These are phyloP conservation scores for Pimephales promelas DNA, from an alignment of 2,113 vertebrate species.

Conservation along the genomic window DNA sequence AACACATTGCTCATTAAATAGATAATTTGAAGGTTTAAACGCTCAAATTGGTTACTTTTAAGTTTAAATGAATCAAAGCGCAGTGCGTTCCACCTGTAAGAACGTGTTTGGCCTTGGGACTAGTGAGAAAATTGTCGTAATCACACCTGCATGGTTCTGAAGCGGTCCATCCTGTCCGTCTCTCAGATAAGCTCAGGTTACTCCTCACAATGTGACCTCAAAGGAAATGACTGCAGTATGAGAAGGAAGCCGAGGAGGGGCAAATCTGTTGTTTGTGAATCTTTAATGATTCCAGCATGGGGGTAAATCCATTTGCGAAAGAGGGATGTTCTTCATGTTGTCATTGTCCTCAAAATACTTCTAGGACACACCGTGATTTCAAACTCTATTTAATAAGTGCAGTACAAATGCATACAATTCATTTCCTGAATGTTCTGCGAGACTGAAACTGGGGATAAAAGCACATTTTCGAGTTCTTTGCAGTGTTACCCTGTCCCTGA, in stretches of 20 bases:
- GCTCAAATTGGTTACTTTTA: neutral
- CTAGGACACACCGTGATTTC: neutral
- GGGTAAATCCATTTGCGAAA: neutral
- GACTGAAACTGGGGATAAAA: neutral
- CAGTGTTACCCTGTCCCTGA: slow-evolving; percentile 28
- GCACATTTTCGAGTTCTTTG: slow-evolving; percentile 34
- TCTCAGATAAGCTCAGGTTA: slow-evolving; percentile 63
- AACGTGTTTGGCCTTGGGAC: slow-evolving; percentile 55
- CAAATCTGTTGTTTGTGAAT: slow-evolving; percentile 35
- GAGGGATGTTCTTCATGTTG: neutral
- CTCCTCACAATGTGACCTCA: slow-evolving; percentile 42
- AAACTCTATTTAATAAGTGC: slow-evolving; percentile 1
- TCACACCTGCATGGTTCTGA: slow-evolving; percentile 52
- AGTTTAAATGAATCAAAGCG: neutral
- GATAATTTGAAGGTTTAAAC: neutral
- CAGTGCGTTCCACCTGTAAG: slow-evolving; percentile 24
- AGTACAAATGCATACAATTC: neutral
- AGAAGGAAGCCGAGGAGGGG: slow-evolving; percentile 23
- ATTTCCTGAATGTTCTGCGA: neutral
- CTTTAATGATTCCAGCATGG: slow-evolving; percentile 28
- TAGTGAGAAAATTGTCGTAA: slow-evolving; percentile 59
- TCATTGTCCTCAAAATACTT: neutral
- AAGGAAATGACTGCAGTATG: slow-evolving; percentile 28
- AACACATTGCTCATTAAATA: neutral
- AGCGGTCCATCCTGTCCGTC: slow-evolving; percentile 64